Conservation (phyloP, 2,888 invertebrate species). For the Carpatolechia fugitivella region DNA sequence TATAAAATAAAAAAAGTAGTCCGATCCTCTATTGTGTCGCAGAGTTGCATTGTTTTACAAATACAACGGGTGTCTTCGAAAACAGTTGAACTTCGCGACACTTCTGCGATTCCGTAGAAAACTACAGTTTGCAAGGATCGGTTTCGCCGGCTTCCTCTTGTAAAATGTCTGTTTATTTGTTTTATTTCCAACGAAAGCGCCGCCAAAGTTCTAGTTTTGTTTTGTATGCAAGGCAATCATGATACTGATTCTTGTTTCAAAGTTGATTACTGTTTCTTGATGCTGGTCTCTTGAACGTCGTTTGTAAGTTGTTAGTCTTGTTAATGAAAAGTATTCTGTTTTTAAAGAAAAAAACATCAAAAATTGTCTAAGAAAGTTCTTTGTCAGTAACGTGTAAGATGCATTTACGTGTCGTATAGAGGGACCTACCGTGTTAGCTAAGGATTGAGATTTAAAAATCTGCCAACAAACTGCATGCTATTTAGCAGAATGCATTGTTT, state of each 20-base stretch:
- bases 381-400: no score
- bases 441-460: no score
- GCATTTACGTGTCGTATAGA: no score
- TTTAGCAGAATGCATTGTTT: no score
- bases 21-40: no score
- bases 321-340: no score
- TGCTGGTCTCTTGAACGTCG: not conserved
- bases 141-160: not conserved
- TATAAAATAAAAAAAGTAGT: no score
- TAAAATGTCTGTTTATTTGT: not conserved
- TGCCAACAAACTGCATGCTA: no score
- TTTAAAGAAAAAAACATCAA: no score
- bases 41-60: not conserved
- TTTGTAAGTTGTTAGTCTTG: not conserved
- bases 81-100: conserved; percentile 10
- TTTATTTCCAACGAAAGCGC: not conserved
- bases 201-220: not conserved
- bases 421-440: no score
- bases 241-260: not conserved
- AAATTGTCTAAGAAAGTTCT: no score
- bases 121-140: conserved; percentile 3
- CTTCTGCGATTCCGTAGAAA: not conserved
- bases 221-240: not conserved
- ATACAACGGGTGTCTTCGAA: conserved; percentile 5
- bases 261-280: not conserved